Evolutionary conservation across 2,113 vertebrate genomes (phyloP).

Genomic region (Chaenogobius annularis): DNA sequence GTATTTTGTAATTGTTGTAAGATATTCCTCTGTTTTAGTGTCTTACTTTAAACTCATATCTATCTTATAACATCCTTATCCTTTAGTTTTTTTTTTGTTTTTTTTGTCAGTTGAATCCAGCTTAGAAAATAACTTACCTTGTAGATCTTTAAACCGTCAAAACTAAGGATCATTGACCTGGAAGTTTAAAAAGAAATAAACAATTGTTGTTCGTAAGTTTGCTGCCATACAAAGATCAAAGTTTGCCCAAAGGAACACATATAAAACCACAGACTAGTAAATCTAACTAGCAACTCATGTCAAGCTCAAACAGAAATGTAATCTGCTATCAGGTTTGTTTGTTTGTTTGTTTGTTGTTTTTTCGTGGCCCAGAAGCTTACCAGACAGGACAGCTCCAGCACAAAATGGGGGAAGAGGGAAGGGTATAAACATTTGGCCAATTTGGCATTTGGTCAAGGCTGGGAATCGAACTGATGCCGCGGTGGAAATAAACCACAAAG

Average conservation of each 20-base stretch:
- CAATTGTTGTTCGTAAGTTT: neutral
- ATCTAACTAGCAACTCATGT: too few species aligned
- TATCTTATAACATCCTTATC: neutral
- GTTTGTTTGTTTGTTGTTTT: too few species aligned
- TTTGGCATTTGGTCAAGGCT: too few species aligned
- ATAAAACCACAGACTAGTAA: neutral
- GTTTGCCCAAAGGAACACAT: neutral
- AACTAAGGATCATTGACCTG: neutral
- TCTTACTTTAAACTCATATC: neutral
- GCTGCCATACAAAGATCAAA: neutral
- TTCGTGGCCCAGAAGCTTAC: too few species aligned
- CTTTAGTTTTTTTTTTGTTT: neutral
- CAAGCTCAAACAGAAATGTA: too few species aligned
- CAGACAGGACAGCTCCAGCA: too few species aligned
- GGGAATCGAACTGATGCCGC: too few species aligned
- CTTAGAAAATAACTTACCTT: neutral
- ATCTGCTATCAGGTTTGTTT: too few species aligned
- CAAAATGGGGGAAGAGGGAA: too few species aligned
- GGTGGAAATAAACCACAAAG: too few species aligned
- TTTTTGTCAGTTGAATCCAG: neutral
- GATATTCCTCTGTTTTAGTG: neutral
- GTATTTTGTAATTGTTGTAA: constrained; percentile 11
- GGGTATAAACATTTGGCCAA: too few species aligned
- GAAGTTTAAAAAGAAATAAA: neutral
- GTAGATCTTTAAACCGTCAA: neutral